Evolutionary conservation across 35 echinoderm and acorn worm genomes (phyloP).

Genomic region (Patiria miniata): DNA sequence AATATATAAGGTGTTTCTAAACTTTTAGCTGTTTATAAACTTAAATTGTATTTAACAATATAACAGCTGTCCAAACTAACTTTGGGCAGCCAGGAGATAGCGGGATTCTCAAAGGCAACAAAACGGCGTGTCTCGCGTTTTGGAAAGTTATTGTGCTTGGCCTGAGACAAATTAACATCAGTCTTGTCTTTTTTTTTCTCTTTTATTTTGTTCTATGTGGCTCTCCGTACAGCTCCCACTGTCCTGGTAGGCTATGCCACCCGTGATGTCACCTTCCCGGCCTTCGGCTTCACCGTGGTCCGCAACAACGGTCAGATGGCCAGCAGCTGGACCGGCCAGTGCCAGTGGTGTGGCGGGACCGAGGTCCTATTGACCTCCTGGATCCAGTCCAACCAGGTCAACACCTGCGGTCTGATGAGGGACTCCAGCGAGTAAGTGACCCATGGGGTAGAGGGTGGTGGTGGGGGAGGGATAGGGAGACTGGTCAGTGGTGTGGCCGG

Average conservation of each 20-base stretch:
- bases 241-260: slow-evolving; percentile 87
- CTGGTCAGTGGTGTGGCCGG: slow-evolving; percentile 74
- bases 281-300: slow-evolving; percentile 88
- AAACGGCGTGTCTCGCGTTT: no score
- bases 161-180: no score
- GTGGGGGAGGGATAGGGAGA: no score
- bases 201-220: not conserved
- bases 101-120: no score
- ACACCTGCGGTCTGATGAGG: slow-evolving; percentile 55
- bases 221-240: slow-evolving; percentile 49
- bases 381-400: slow-evolving; percentile 71
- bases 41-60: no score
- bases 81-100: no score
- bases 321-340: slow-evolving; percentile 97
- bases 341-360: slow-evolving; percentile 73
- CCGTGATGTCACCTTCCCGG: slow-evolving; percentile 61
- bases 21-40: no score
- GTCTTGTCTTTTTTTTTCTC: no score
- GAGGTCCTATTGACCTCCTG: slow-evolving; percentile 89
- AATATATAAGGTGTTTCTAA: no score
- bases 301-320: slow-evolving; percentile 80
- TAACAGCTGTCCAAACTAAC: no score
- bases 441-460: no score
- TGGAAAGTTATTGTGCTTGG: no score
- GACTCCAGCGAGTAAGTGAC: slow-evolving; percentile 70